Conservation (phyloP, 2,797 vertebrate species). For the Sebastes ruberrimus region DNA sequence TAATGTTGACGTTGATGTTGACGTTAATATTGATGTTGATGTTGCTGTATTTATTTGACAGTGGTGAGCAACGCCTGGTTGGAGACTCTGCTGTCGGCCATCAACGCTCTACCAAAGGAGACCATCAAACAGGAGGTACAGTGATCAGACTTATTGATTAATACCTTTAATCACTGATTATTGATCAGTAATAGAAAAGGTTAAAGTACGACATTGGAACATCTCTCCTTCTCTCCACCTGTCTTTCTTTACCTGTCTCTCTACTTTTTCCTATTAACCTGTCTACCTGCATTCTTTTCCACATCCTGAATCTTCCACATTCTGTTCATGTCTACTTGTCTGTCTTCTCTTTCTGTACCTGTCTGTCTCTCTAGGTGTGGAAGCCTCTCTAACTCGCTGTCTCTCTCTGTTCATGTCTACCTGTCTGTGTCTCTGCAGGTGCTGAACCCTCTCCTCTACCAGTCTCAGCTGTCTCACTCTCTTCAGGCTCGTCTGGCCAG, state of each 20-base stretch:
- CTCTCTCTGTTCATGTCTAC: not conserved
- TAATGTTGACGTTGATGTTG: not conserved
- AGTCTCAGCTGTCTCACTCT: conserved; percentile 92
- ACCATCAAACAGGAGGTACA: conserved; percentile 93
- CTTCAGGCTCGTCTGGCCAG: conserved; percentile 90
- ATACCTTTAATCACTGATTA: not conserved
- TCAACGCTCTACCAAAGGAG: conserved; percentile 92
- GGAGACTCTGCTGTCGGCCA: conserved; percentile 91
- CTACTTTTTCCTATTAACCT: not conserved
- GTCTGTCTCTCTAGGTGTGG: too few species aligned
- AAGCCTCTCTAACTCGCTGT: too few species aligned
- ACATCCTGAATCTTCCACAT: not conserved
- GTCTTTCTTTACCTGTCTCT: not conserved
- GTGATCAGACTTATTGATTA: not conserved
- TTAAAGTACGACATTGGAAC: not conserved
- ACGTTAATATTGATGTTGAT: not conserved
- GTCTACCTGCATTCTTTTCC: not conserved
- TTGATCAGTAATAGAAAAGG: not conserved
- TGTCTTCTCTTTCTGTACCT: not conserved
- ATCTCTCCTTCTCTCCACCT: not conserved
- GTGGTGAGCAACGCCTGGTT: conserved; percentile 95
- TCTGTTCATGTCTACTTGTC: not conserved
- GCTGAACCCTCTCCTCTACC: conserved; percentile 91
- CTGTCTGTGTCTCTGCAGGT: conserved; percentile 78
- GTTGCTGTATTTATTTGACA: conserved; percentile 56